Conservation (phyloP, 2,888 invertebrate species). For the Athetis lepigone region DNA sequence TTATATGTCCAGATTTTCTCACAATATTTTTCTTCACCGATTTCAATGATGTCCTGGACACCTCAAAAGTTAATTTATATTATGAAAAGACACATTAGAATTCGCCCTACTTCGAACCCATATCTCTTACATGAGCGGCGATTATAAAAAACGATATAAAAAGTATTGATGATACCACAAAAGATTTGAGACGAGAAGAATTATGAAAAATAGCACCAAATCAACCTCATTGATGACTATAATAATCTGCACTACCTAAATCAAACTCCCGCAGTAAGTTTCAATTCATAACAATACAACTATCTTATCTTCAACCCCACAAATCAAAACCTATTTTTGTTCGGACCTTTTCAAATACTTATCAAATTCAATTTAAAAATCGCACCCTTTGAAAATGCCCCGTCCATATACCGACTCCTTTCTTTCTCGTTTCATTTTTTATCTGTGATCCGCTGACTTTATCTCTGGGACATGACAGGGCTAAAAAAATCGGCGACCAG, state of each 20-base stretch:
- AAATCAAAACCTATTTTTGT: conserved; percentile 75
- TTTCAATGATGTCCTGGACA: no score
- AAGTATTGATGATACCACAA: not conserved
- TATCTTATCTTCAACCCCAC: conserved; percentile 79
- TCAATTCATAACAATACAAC: conserved; percentile 67
- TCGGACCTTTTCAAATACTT: conserved; percentile 72
- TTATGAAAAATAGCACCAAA: conserved; percentile 6
- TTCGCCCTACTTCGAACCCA: no score
- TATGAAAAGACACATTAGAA: no score
- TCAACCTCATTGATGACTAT: conserved; percentile 15
- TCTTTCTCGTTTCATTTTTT: conserved; percentile 77
- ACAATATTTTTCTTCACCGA: no score
- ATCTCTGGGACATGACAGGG: conserved; percentile 77
- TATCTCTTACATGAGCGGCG: no score
- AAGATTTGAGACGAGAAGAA: not conserved
- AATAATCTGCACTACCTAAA: conserved; percentile 28
- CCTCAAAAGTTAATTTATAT: no score
- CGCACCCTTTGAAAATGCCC: conserved; percentile 76
- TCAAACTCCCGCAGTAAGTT: conserved; percentile 42
- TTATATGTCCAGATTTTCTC: no score
- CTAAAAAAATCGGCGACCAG: conserved; percentile 83
- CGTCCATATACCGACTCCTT: conserved; percentile 62
- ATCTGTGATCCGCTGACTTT: conserved; percentile 76
- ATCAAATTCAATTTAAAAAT: conserved; percentile 80
- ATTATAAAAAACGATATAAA: not conserved